These are phyloP conservation scores for Dolichopus griseipennis DNA, from an alignment of 2,888 invertebrate species.

Conservation along the genomic window DNA sequence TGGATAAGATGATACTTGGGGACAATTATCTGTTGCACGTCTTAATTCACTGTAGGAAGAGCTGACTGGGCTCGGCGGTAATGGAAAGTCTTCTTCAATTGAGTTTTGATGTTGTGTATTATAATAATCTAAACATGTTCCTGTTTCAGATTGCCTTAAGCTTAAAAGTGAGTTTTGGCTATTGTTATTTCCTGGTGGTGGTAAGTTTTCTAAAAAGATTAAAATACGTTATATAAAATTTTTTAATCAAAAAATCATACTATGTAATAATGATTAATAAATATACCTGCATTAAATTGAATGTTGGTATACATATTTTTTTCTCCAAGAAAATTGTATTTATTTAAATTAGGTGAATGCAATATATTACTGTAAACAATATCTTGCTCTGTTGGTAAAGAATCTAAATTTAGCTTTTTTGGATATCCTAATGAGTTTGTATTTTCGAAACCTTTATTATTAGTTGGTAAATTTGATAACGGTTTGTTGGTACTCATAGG, in stretches of 20 bases:
- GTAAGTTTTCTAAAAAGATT: constrained; percentile 42
- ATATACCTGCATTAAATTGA: constrained; percentile 2
- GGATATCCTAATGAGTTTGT: not conserved
- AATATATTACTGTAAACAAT: constrained; percentile 49
- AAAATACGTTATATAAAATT: not conserved
- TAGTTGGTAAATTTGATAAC: constrained; percentile 1
- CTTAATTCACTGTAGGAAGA: constrained; percentile 83
- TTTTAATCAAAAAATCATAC: not conserved
- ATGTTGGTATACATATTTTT: constrained; percentile 8
- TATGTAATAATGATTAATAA: not conserved
- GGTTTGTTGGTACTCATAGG: not conserved
- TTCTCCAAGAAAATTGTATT: not conserved
- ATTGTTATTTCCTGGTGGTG: constrained; percentile 54
- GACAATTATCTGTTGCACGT: constrained; percentile 62
- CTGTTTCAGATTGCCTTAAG: constrained; percentile 41
- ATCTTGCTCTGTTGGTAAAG: constrained; percentile 31
- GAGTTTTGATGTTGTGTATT: constrained; percentile 13
- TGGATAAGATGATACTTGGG: constrained; percentile 31
- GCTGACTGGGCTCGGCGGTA: constrained; percentile 82
- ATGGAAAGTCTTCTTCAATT: constrained; percentile 57
- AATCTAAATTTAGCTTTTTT: constrained; percentile 12
- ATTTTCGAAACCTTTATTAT: not conserved
- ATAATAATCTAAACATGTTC: constrained; percentile 32
- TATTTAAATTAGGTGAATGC: constrained; percentile 37
- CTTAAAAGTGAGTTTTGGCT: constrained; percentile 43